phyloP scores from a whole-genome alignment of 1,140 invertebrate genomes.

The Hyphantria cunea region DNA sequence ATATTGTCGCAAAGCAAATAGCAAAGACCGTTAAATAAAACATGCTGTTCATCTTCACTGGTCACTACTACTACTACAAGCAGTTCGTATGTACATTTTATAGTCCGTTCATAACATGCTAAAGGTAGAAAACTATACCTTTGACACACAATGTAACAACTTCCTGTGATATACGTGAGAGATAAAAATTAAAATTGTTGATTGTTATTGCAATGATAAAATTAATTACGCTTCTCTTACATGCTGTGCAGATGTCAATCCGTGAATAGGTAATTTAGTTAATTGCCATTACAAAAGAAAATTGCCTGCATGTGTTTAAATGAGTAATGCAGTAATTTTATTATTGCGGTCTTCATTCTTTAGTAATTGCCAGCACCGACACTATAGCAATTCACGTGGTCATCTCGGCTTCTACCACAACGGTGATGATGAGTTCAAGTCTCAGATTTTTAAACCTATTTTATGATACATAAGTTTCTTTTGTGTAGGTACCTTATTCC shows the following conservation, averaged over 20 bases:
- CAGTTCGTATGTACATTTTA: slow-evolving; percentile 37
- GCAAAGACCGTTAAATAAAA: slow-evolving; percentile 50
- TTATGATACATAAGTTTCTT: too few species aligned
- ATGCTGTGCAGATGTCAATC: slow-evolving; percentile 28
- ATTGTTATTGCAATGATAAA: slow-evolving; percentile 48
- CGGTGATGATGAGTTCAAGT: too few species aligned
- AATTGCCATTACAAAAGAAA: slow-evolving; percentile 3
- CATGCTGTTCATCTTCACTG: slow-evolving; percentile 53
- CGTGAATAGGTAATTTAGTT: slow-evolving; percentile 1
- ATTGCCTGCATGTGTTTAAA: too few species aligned
- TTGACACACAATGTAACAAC: slow-evolving; percentile 63
- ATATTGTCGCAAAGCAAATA: slow-evolving; percentile 29
- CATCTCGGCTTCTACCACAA: too few species aligned
- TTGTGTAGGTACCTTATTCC: too few species aligned
- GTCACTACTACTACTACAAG: slow-evolving; percentile 36
- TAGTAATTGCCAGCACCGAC: too few species aligned
- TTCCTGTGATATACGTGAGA: slow-evolving; percentile 50
- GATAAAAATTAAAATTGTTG: slow-evolving; percentile 43
- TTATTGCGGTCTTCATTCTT: too few species aligned
- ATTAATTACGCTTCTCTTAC: slow-evolving; percentile 49
- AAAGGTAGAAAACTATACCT: slow-evolving; percentile 41
- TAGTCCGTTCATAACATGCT: slow-evolving; percentile 51
- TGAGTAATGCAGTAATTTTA: too few species aligned
- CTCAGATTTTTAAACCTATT: too few species aligned
- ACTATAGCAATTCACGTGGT: too few species aligned